A percentile compares a stretch with the other conserved stretches of the same genome.
Evolutionary conservation across 2,113 vertebrate species (phyloP).

Genomic region (Sinocyclocheilus anshuiensis): DNA sequence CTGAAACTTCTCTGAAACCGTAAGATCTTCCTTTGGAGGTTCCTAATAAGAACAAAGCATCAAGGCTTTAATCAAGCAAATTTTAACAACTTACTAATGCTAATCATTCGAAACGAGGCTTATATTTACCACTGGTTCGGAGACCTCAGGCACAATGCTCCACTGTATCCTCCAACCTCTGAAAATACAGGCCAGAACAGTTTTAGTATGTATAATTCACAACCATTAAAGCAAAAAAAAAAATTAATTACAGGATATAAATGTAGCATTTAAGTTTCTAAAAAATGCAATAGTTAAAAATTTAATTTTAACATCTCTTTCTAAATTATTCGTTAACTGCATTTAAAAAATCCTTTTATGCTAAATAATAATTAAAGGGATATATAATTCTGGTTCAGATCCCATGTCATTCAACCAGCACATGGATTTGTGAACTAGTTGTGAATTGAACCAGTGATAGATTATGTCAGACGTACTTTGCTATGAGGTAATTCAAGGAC

Average conservation of each 20-base stretch:
- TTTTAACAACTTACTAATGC: too few relatives aligned
- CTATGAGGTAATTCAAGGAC: constrained; percentile 98
- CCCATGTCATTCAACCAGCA: background rate
- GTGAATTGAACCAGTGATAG: background rate
- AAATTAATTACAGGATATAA: background rate
- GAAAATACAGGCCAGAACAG: too few relatives aligned
- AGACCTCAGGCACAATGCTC: constrained; percentile 97
- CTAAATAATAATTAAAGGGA: background rate
- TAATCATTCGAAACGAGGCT: background rate
- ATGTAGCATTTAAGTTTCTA: background rate
- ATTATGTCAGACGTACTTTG: constrained; percentile 78
- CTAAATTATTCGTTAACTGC: too few relatives aligned
- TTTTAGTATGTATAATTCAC: too few relatives aligned
- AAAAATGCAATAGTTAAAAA: too few relatives aligned
- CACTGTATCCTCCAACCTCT: constrained; percentile 65
- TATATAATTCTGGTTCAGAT: background rate
- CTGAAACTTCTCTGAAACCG: constrained; percentile 97
- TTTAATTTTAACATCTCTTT: too few relatives aligned
- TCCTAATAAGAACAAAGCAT: constrained; percentile 74
- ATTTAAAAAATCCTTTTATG: background rate
- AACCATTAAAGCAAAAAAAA: too few relatives aligned
- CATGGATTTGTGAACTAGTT: constrained; percentile 5
- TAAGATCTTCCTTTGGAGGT: constrained; percentile 91
- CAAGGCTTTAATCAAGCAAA: too few relatives aligned
- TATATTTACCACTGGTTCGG: constrained; percentile 84